Percentiles rank a stretch among this genome's conserved stretches.
Conservation (phyloP, 2,888 invertebrate genomes). For the Odontocolon sp. region DNA sequence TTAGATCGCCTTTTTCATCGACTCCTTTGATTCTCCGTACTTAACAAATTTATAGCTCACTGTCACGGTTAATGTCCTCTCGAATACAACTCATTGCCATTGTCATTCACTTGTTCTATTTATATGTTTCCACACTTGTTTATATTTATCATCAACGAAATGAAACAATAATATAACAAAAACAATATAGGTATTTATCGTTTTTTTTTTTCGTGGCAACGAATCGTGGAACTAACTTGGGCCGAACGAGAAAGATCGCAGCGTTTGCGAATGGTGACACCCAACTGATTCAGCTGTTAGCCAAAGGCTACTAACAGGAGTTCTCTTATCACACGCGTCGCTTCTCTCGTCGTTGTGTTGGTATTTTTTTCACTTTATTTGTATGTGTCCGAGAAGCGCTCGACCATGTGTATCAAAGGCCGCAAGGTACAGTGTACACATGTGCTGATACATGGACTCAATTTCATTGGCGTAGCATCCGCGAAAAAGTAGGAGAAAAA, state of each 20-base stretch:
- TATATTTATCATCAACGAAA: not conserved
- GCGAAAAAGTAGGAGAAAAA: constrained; percentile 18
- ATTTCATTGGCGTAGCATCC: constrained; percentile 42
- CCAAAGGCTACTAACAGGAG: constrained; percentile 70
- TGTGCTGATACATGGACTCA: constrained; percentile 4
- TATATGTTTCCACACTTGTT: not conserved
- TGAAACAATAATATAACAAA: not conserved
- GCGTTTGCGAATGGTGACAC: constrained; percentile 67
- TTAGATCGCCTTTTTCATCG: not conserved
- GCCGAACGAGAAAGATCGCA: constrained; percentile 14
- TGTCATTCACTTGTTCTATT: not conserved
- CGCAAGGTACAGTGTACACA: constrained; percentile 25
- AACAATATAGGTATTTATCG: not conserved
- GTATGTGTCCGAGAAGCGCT: constrained; percentile 33
- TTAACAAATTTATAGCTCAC: constrained; percentile 2
- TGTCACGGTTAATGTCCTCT: constrained; percentile 15
- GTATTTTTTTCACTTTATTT: constrained; percentile 5
- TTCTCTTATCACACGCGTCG: constrained; percentile 62
- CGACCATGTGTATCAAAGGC: constrained; percentile 41
- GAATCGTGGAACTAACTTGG: constrained; percentile 1
- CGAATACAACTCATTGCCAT: not conserved
- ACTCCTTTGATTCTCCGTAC: not conserved
- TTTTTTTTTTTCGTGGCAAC: constrained; percentile 15
- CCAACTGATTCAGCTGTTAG: constrained; percentile 73
- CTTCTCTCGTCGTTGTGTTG: constrained; percentile 29